Base-by-base conservation (phyloP, 23 tunicate species). In the Trididemnum nubilum region DNA sequence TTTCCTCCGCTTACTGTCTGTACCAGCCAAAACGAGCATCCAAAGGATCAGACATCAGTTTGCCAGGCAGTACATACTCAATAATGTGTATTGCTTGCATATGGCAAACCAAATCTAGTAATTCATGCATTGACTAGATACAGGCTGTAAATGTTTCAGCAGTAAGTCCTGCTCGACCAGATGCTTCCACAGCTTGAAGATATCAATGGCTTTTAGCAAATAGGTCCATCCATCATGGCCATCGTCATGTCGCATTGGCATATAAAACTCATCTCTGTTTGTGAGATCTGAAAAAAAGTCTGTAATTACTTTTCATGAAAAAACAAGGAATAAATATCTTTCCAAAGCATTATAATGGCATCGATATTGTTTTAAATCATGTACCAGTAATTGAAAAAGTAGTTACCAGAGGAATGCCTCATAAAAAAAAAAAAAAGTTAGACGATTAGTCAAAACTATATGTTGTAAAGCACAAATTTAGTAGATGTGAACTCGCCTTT, bases 11-110 rank as follows among this genome's bases (percentile, higher is more conserved):
- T n/a, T 2, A 39, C 79, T 73, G 79, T 2, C 60, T 9, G 32
- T 73, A 73, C 79, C 79, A 73, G 15, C 79, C 79, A 40, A 73
- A 73, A 3, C 79, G 27, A 15, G 30, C 79, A 37, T 73, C 30
- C 15, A 39, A 7, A 12, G 61, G 79, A 32, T 73, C 79, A 15
- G 79, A 73, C 32, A 40, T 4, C 9, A 73, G 39, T 15, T 39
- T 73, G 21, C 79, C 79, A 19, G 79, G 60, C 9, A 73, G 60
- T 9, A 73, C 59, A 40, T 73, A 73, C 2, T 23, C 3, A 73
- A 73, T 37, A 7, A 3, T 30, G 26, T 73, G 79, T 39, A 22
- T 38, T 15, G 7, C 3, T 40, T 12, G 60, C 59, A 73, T 37
- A 40, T 73, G 60, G 7, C 9, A 12, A 7, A 19, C 29, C 18